Evolutionary conservation across 2,113 vertebrate genomes (phyloP), one percentile per base, ranked within the genome.

Genomic region (Entelurus aequoreus): DNA sequence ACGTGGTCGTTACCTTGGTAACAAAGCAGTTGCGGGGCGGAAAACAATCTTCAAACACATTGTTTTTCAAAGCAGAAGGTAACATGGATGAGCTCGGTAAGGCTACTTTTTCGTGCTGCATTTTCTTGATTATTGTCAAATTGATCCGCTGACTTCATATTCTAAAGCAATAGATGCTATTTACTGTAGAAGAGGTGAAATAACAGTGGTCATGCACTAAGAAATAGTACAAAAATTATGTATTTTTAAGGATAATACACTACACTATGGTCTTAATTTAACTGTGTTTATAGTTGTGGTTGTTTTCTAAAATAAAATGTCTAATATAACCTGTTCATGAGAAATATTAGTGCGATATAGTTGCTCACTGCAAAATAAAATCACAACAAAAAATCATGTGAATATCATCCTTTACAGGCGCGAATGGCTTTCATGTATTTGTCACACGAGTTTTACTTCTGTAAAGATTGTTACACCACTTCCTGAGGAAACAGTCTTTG

Each of bases 41-140:
- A 48, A 64, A 12, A 58, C 48, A 58, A 68, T 36, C 55, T 19
- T 74, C 16, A 49, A 19, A 37, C 14, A 37, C 21, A 6, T 58
- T 65, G 12, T 28, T 21, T 62, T 37, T 48, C 60, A 65, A 51
- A 70, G 46, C 58, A 62, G 58, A 40, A 60, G 60, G n/a, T 49
- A 49, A 56, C 65, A 88, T 88, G 86, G 83, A 88, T 28, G 84
- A 88, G 61, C 84, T 88, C 11, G 86, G 86, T 88, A 84, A 82
- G 86, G 15, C 14, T 40, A 49, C 37, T 69, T 60, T 74, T 5
- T 65, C 28, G 54, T n/a, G 1, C 36, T 71, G 73, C 36, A 62
- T 0, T 4, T 7, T 57, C 3, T 16, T 59, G 0, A 54, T 75
- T 1, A 9, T 15, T 3, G 19, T 60, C 3, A 61, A 58, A 58